A percentile compares a stretch with the other conserved stretches of the same genome.
phyloP scores from a whole-genome alignment of 2,797 vertebrate species.

The Sebastes hubbsi region DNA sequence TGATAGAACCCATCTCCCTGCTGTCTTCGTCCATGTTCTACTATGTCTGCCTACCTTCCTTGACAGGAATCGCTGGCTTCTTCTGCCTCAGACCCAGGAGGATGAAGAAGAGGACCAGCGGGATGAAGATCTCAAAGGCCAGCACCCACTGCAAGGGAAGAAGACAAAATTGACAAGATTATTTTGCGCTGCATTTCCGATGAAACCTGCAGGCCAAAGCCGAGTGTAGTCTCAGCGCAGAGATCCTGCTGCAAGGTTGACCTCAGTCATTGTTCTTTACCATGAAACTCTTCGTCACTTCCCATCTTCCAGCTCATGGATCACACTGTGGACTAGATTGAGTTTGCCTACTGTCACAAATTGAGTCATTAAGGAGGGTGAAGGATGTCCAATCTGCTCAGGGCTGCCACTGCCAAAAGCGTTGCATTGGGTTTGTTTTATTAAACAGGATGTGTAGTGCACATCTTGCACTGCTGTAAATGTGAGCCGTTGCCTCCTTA shows the following conservation, averaged over 20 bases:
- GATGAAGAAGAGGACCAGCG: slow-evolving; percentile 96
- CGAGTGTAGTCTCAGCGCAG: neutral
- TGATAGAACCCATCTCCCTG: neutral
- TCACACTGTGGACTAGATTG: neutral
- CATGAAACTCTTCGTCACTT: slow-evolving; percentile 1
- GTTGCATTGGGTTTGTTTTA: neutral
- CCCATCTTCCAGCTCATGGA: neutral
- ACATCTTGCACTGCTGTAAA: neutral
- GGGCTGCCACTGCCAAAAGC: neutral
- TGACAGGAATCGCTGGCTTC: slow-evolving; percentile 95
- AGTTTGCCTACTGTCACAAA: slow-evolving; percentile 26
- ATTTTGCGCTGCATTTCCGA: neutral
- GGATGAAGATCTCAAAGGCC: slow-evolving; percentile 97
- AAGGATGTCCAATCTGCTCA: slow-evolving; percentile 40
- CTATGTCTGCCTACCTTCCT: slow-evolving; percentile 87
- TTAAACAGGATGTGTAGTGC: neutral
- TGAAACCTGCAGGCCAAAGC: neutral
- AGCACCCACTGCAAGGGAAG: slow-evolving; percentile 88
- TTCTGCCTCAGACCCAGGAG: slow-evolving; percentile 94
- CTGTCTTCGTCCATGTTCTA: neutral
- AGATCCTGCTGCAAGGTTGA: neutral
- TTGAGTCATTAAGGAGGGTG: slow-evolving; percentile 35
- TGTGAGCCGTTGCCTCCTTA: neutral
- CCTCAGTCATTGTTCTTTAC: neutral
- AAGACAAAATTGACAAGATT: neutral